Conservation (phyloP, 2,797 vertebrate genomes). For the Mionectes olivaceus region DNA sequence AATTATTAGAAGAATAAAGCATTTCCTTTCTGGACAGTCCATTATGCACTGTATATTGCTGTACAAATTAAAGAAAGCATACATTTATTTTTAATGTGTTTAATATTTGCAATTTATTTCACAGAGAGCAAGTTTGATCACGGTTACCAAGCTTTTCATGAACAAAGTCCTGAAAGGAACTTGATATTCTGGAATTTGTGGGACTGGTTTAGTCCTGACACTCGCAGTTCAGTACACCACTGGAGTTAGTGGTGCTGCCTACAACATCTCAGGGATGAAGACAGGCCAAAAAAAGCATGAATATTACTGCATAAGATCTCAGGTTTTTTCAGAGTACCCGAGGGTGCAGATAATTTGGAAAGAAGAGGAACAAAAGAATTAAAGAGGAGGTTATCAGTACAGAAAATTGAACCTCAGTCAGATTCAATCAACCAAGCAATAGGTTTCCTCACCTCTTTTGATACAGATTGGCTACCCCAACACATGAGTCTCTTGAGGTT, state of each 20-base stretch:
- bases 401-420: constrained; percentile 49
- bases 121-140: neutral
- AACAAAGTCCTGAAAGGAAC: neutral
- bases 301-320: neutral
- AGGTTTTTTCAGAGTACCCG: neutral
- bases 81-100: neutral
- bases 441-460: constrained; percentile 25
- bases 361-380: constrained; percentile 57
- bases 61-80: neutral
- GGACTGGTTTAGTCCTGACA: neutral
- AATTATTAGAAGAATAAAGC: neutral
- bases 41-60: neutral
- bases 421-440: constrained; percentile 51
- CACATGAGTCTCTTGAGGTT: neutral
- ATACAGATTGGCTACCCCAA: neutral
- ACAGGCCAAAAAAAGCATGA: constrained; percentile 1
- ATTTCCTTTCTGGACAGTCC: neutral
- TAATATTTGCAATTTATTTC: constrained; percentile 13
- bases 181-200: neutral
- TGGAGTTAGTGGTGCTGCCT: neutral
- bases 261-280: neutral
- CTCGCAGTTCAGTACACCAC: neutral
- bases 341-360: constrained; percentile 44
- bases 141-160: neutral
- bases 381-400: constrained; percentile 26